Evolutionary conservation across 1,140 invertebrate genomes (phyloP).

Genomic region (Bombus waltoni): DNA sequence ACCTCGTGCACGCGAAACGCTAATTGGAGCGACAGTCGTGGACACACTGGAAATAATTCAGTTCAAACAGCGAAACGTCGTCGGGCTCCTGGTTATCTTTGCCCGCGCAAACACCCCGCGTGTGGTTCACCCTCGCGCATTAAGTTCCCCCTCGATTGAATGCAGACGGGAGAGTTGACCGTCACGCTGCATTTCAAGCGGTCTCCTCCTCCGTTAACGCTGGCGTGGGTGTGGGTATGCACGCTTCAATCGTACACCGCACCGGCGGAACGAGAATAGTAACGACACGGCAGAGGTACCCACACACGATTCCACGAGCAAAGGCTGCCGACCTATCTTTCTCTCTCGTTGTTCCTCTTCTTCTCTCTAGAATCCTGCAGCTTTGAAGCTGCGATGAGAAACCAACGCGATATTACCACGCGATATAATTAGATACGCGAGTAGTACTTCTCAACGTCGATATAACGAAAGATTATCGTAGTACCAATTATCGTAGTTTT

Average conservation of each 20-base stretch:
- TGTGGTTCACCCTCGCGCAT: conserved; percentile 32
- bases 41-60: conserved; percentile 18
- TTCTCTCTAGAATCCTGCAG: not conserved
- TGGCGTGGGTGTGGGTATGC: conserved; percentile 24
- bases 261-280: conserved; percentile 33
- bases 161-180: conserved; percentile 45
- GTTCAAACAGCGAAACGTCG: conserved; percentile 24
- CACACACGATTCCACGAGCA: conserved; percentile 6
- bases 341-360: not conserved
- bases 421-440: conserved; percentile 31
- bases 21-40: conserved; percentile 4
- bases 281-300: conserved; percentile 34
- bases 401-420: not conserved
- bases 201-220: not conserved
- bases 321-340: conserved; percentile 47
- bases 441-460: not conserved
- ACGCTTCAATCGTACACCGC: conserved; percentile 38
- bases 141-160: conserved; percentile 39
- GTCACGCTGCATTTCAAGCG: conserved; percentile 50
- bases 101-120: conserved; percentile 6
- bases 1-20: not conserved
- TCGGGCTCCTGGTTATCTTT: conserved; percentile 25
- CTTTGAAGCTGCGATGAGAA: conserved; percentile 26
- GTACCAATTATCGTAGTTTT: not conserved
- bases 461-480: not conserved